Evolutionary conservation across 1,140 invertebrate species (phyloP).

Genomic region (Rhynchophorus ferrugineus): DNA sequence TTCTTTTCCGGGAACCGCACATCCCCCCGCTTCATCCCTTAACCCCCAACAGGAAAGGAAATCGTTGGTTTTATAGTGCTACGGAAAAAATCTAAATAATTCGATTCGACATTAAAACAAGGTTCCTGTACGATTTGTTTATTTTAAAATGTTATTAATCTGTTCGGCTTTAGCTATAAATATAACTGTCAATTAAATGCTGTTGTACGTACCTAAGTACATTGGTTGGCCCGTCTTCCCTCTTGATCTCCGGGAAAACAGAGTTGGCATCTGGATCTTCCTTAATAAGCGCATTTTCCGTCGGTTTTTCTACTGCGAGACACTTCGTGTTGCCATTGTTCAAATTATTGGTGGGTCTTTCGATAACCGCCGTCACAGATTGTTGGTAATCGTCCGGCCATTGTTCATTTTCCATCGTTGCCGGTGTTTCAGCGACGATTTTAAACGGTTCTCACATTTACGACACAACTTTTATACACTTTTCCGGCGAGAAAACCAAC

Average conservation of each 20-base stretch:
- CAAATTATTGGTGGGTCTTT: conserved; percentile 29
- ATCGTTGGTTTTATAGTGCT: no score
- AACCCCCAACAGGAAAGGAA: no score
- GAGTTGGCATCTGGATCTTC: conserved; percentile 21
- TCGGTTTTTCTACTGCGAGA: conserved; percentile 18
- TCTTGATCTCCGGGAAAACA: conserved; percentile 8
- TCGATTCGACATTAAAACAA: conserved; percentile 6
- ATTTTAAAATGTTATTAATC: conserved; percentile 20
- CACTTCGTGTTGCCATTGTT: conserved; percentile 31
- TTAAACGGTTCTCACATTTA: conserved; percentile 23
- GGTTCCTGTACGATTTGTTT: conserved; percentile 12
- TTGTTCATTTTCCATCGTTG: conserved; percentile 35
- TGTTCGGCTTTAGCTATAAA: conserved; percentile 20
- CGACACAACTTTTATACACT: conserved; percentile 31
- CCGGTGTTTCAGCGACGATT: conserved; percentile 14
- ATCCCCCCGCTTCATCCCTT: no score
- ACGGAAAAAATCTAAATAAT: conserved; percentile 7
- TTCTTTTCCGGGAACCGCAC: no score
- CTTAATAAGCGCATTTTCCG: conserved; percentile 18
- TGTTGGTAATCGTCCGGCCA: conserved; percentile 34
- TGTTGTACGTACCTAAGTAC: conserved; percentile 23
- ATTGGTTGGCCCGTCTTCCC: conserved; percentile 12
- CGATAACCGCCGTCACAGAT: conserved; percentile 30
- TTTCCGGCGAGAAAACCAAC: conserved; percentile 28
- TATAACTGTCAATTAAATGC: conserved; percentile 23